These are phyloP conservation scores for Nesometra sesokonis DNA, from an alignment of 35 echinoderm and acorn worm genomes.

Conservation along the genomic window DNA sequence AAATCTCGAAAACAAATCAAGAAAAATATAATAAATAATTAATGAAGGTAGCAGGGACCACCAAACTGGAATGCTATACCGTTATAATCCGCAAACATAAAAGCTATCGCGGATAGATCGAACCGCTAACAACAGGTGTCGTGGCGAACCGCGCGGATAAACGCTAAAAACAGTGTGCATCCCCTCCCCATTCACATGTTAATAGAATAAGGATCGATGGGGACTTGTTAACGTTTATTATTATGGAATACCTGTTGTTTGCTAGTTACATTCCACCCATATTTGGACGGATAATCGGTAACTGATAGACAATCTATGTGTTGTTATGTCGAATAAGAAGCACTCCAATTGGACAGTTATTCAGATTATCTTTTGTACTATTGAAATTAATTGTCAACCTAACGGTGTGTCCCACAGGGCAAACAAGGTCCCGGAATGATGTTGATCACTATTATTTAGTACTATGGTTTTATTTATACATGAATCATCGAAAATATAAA, in stretches of 20 bases:
- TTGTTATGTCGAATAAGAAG: neutral
- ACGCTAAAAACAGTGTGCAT: neutral
- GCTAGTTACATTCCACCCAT: neutral
- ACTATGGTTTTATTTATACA: no score
- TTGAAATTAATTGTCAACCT: no score
- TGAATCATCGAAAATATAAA: no score
- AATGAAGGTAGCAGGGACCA: neutral
- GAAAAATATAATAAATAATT: neutral
- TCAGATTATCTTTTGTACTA: neutral
- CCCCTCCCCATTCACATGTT: neutral
- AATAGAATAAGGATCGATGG: neutral
- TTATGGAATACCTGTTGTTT: neutral
- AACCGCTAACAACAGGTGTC: neutral
- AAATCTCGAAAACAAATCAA: neutral
- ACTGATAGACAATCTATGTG: neutral
- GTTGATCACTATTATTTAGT: no score
- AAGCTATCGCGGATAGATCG: neutral
- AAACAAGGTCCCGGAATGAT: no score
- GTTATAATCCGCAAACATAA: neutral
- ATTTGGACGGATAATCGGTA: neutral
- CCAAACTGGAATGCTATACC: neutral
- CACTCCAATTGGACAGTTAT: neutral
- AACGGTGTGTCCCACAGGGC: no score
- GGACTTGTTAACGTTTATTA: neutral
- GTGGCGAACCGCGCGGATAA: neutral